Base-by-base conservation (phyloP, 2,797 vertebrate genomes). In the Synaphobranchus kaupii region DNA sequence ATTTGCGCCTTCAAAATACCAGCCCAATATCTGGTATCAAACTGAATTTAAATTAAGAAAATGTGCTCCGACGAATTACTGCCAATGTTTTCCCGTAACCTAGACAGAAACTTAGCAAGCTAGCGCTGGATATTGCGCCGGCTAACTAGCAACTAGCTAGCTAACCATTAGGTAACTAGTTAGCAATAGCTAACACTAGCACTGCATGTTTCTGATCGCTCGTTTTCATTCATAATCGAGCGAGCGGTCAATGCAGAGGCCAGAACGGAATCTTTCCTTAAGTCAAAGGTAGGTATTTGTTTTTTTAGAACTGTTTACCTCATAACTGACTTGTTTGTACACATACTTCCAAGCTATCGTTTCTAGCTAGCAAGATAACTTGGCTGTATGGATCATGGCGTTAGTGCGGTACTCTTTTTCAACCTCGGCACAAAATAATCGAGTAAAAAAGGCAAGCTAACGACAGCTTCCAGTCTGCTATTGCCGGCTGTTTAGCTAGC, bases 241-340 rank as follows among this genome's bases (percentile, higher is more conserved):
- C 20, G 17, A 81, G 20, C 78, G 22, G 17, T n/a, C 44, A 50
- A 48, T 48, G 78, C 12, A 25, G 20, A 81, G 20, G 47, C 78
- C 78, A 22, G 73, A 50, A n/a, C 47, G 17, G 12, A 50, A 4
- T 81, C 22, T 81, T 48, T 81, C 78, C 78, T 44, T 50, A 25
- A 80, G 76, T 80, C 6, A 80, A 81, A 81, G 78, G 78, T 81
- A 48, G 44, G 78, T n/a, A n/a, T 25, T 47, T 52, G n/a, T n/a
- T n/a, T n/a, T n/a, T n/a, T n/a, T 48, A 50, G 44, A 25, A 81
- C 9, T 50, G 20, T 81, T n/a, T n/a, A 20, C 73, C 17, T 44
- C 17, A 28, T 17, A 15, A 34, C 3, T 76, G 39, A 2, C 13
- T 76, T 39, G 28, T 28, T 31, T 34, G 28, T 31, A 34, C n/a